A percentile compares a stretch with the other conserved stretches of the same genome.
These are phyloP conservation scores for Mimachlamys varia DNA, from an alignment of 2,888 invertebrate species.

Conservation along the genomic window DNA sequence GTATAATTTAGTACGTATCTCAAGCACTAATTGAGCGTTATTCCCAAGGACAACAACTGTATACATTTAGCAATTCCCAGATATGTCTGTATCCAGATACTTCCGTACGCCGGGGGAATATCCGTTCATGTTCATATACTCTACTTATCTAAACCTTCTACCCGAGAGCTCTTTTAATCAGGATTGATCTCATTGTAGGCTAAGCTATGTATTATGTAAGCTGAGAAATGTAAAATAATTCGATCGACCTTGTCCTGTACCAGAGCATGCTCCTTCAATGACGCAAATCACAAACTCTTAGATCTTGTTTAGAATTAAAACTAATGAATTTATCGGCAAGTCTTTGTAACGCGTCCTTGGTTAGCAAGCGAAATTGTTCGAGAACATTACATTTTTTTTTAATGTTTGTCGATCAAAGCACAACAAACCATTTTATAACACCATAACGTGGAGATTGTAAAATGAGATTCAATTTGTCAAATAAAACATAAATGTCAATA, in stretches of 20 bases:
- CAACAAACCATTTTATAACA: neutral
- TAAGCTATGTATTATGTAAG: neutral
- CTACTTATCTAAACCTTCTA: neutral
- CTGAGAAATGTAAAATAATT: constrained; percentile 21
- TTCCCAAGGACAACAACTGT: neutral
- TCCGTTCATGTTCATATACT: neutral
- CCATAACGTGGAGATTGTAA: neutral
- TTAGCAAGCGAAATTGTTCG: neutral
- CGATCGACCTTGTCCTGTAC: neutral
- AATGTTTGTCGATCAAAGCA: neutral
- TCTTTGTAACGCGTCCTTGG: neutral
- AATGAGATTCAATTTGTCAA: constrained; percentile 15
- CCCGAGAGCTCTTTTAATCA: neutral
- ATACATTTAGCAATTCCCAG: neutral
- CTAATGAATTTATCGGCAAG: constrained; percentile 13
- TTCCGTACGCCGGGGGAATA: neutral
- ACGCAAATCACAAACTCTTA: constrained; percentile 23
- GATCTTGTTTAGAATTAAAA: neutral
- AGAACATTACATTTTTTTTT: neutral
- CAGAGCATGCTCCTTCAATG: neutral
- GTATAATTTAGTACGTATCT: neutral
- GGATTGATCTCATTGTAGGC: neutral
- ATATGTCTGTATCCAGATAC: neutral
- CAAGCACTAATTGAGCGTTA: neutral
- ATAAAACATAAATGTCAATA: neutral